These are phyloP conservation scores for Cryptus viduatorius DNA, from an alignment of 2,888 invertebrate genomes.

Conservation along the genomic window DNA sequence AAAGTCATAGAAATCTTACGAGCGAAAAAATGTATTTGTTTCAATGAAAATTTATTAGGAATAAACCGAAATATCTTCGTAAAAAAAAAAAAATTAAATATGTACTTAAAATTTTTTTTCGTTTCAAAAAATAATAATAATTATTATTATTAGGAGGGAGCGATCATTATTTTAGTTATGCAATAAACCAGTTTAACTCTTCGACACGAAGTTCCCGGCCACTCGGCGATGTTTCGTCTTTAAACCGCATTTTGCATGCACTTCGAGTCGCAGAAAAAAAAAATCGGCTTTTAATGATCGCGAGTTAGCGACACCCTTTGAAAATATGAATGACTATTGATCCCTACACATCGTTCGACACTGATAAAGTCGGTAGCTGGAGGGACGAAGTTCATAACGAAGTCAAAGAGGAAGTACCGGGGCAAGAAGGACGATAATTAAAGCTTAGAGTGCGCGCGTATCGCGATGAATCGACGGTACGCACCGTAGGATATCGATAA, in stretches of 20 bases:
- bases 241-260: slow-evolving; percentile 21
- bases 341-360: not conserved
- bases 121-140: no score
- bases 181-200: not conserved
- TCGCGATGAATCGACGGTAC: slow-evolving; percentile 30
- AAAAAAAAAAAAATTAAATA: no score
- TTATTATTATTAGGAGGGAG: no score
- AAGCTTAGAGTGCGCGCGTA: slow-evolving; percentile 1
- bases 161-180: not conserved
- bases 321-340: not conserved
- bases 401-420: slow-evolving; percentile 11
- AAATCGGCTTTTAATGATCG: not conserved
- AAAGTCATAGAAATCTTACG: not conserved
- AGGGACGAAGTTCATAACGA: not conserved
- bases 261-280: not conserved
- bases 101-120: no score
- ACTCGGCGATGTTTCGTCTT: not conserved
- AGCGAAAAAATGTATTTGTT: no score
- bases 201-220: not conserved
- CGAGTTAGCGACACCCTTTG: not conserved
- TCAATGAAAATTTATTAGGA: no score
- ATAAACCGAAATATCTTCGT: no score
- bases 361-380: not conserved
- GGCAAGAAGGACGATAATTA: slow-evolving; percentile 16
- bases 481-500: slow-evolving; percentile 54